phyloP scores from a whole-genome alignment of 2,113 vertebrate genomes.

The Odontesthes bonariensis region DNA sequence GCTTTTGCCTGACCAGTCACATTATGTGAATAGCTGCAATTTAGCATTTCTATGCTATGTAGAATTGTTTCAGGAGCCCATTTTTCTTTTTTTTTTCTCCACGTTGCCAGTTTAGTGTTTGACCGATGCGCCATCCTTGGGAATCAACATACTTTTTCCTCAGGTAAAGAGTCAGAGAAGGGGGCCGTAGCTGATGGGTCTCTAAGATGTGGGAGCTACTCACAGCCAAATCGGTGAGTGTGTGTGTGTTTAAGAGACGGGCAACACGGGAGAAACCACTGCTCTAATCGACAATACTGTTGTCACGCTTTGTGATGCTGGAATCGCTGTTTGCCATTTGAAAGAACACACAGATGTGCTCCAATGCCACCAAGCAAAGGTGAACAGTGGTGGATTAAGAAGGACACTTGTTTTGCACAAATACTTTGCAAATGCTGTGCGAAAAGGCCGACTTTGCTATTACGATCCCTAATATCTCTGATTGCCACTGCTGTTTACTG shows the following conservation, averaged over 20 bases:
- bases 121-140: too few species aligned
- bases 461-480: constrained; percentile 25
- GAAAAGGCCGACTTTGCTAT: background rate
- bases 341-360: background rate
- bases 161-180: background rate
- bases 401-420: background rate
- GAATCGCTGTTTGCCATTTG: background rate
- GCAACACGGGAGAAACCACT: background rate
- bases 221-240: background rate
- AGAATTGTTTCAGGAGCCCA: too few species aligned
- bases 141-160: background rate
- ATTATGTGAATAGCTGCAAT: too few species aligned
- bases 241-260: background rate
- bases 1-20: too few species aligned
- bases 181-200: background rate
- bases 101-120: too few species aligned
- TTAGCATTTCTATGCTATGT: too few species aligned
- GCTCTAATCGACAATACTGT: background rate
- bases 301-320: background rate
- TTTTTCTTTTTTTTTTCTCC: too few species aligned
- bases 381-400: background rate
- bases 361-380: background rate
- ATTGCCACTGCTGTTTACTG: constrained; percentile 52
- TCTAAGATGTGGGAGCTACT: background rate
- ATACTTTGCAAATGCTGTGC: too few species aligned